Evolutionary conservation across 2,113 vertebrate species (phyloP).

Genomic region (Zapus hudsonius): DNA sequence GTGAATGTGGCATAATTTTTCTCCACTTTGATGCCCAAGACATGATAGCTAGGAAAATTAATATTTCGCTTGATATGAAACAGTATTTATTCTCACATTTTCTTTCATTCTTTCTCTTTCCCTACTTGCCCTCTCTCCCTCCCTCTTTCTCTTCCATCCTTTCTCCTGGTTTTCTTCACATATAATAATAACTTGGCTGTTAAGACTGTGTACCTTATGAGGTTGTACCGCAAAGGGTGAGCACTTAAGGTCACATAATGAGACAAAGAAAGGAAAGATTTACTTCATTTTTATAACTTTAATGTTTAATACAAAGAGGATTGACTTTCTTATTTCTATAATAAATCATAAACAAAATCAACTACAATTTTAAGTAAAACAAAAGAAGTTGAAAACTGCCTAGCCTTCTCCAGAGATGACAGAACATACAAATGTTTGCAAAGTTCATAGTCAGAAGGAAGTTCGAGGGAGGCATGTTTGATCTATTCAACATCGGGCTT

Average conservation of each 20-base stretch:
- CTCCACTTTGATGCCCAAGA: not conserved
- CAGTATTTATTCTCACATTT: not conserved
- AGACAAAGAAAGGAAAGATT: not conserved
- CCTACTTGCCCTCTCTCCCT: not conserved
- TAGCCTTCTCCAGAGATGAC: not conserved
- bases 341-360: not conserved
- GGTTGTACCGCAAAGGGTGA: not conserved
- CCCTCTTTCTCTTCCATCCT: not conserved
- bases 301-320: not conserved
- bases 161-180: not conserved
- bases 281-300: not conserved
- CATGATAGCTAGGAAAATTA: not conserved
- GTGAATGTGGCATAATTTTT: not conserved
- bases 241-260: not conserved
- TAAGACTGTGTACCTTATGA: not conserved
- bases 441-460: not conserved
- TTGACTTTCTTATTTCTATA: not conserved
- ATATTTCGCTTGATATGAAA: not conserved
- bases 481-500: not conserved
- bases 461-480: slow-evolving; percentile 12
- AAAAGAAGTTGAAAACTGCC: slow-evolving; percentile 42
- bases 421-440: not conserved
- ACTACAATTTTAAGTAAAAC: slow-evolving; percentile 33
- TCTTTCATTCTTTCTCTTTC: not conserved
- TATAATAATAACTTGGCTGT: too few relatives aligned